Evolutionary conservation across 2,113 vertebrate genomes (phyloP).

Genomic region (Caranx ignobilis): DNA sequence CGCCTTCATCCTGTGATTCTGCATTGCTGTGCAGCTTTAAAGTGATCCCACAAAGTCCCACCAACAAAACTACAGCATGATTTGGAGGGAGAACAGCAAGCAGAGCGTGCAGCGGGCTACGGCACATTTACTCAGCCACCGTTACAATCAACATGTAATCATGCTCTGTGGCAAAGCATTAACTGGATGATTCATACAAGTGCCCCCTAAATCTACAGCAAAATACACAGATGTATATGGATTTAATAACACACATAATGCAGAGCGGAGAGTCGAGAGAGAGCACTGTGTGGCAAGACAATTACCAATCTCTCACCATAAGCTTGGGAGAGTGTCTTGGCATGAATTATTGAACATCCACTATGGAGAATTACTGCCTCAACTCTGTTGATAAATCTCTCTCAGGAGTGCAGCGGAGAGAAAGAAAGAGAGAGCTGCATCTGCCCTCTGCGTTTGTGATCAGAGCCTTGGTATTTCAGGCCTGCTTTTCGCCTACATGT

Average conservation of each 20-base stretch:
- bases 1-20: neutral
- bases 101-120: neutral
- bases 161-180: slow-evolving; percentile 47
- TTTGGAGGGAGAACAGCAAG: neutral
- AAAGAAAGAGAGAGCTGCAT: slow-evolving; percentile 20
- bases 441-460: slow-evolving; percentile 28
- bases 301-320: slow-evolving; percentile 71
- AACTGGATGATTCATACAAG: slow-evolving; percentile 54
- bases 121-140: slow-evolving; percentile 38
- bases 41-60: neutral
- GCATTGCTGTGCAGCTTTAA: neutral
- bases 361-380: slow-evolving; percentile 61
- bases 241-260: slow-evolving; percentile 57
- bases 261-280: slow-evolving; percentile 26
- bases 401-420: neutral
- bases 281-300: slow-evolving; percentile 45
- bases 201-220: slow-evolving; percentile 45
- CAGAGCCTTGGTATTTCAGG: slow-evolving; percentile 45
- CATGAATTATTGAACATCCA: slow-evolving; percentile 76
- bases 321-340: slow-evolving; percentile 51
- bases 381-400: slow-evolving; percentile 60
- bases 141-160: slow-evolving; percentile 54
- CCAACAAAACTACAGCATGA: neutral
- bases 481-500: slow-evolving; percentile 27
- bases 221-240: slow-evolving; percentile 52